Evolutionary conservation across 1,140 invertebrate species (phyloP), one percentile per base, ranked within the genome.

Genomic region (Nomia melanderi): DNA sequence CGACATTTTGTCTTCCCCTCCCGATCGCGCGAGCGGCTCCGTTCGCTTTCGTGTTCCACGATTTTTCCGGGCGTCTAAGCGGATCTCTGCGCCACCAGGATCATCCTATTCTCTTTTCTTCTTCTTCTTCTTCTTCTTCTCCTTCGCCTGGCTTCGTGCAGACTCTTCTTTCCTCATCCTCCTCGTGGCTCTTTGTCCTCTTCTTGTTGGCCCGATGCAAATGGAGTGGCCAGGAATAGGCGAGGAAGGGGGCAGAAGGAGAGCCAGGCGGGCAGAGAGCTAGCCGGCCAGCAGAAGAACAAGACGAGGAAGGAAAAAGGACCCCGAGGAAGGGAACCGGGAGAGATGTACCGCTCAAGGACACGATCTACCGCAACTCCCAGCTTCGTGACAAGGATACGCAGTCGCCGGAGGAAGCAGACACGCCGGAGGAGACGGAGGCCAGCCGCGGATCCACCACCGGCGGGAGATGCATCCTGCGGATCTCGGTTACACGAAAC

Each of bases 281-380:
- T 12, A 62, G 29, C 27, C 27, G 39, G 36, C 66, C 27, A 14
- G n/a, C 31, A 9, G 20, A 64, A 36, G 50, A 64, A 66, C 36
- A 36, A 23, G n/a, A 47, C 2, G 27, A 70, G 41, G 44, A 25
- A 29, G 67, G 59, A 36, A 63, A 53, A 79, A 65, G 36, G 54
- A 66, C 23, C 33, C 27, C 41, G 72, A 83, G 74, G 64, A 79
- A 72, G n/a, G 47, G 67, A 57, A 56, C 54, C 71, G 17, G 63
- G 47, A 50, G 47, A 50, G 66, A 77, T 84, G 69, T 78, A 78
- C 64, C 72, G 78, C 79, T 79, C 87, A 88, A 88, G 87, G 86
- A 87, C 87, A 88, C 77, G 86, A 83, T 86, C 79, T 81, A 83
- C 72, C 82, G 80, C 76, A 80, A 85, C 79, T 72, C 74, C 74